These are phyloP conservation scores for Leguminivora glycinivorella DNA, from an alignment of 1,140 invertebrate species.

Conservation along the genomic window DNA sequence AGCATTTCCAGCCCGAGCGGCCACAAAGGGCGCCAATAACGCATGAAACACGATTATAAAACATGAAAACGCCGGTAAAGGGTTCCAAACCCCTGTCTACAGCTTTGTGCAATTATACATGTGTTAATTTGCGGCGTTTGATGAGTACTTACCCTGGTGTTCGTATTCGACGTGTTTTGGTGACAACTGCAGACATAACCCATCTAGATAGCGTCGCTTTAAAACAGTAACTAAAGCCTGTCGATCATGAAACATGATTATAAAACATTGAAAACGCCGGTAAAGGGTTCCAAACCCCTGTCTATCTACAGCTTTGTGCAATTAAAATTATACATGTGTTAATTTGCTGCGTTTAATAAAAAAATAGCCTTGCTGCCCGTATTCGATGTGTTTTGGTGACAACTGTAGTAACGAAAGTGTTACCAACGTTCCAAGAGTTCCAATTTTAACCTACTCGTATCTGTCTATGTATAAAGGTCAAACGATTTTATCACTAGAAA, in stretches of 20 bases:
- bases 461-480: no score
- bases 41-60: constrained; percentile 78
- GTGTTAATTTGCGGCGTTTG: constrained; percentile 61
- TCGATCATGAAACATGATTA: constrained; percentile 76
- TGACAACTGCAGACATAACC: background rate
- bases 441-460: no score
- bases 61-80: constrained; percentile 74
- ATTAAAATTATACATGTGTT: constrained; percentile 75
- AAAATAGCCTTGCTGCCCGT: background rate
- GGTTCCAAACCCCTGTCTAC: constrained; percentile 54
- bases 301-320: constrained; percentile 53
- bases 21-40: constrained; percentile 72
- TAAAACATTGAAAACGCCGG: constrained; percentile 74
- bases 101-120: constrained; percentile 63
- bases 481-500: no score
- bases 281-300: constrained; percentile 60
- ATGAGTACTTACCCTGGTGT: background rate
- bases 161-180: background rate
- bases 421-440: no score
- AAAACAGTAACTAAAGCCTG: no score
- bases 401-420: no score
- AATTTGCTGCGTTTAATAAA: constrained; percentile 48
- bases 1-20: constrained; percentile 39
- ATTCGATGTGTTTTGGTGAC: background rate
- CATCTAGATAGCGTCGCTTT: no score